Evolutionary conservation across 1,140 invertebrate genomes (phyloP).

Genomic region (Musca domestica): DNA sequence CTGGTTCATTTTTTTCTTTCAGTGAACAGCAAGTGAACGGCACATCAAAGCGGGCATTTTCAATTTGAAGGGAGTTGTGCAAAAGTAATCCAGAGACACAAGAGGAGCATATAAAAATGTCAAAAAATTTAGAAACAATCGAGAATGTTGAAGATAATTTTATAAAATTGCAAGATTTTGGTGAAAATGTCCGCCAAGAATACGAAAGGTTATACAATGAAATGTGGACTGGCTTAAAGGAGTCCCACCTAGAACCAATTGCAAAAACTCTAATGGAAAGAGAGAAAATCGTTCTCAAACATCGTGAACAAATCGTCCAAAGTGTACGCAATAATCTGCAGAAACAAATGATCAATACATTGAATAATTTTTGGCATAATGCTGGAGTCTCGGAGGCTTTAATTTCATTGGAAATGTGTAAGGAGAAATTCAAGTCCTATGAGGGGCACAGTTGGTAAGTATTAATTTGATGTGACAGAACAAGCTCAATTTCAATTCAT

Average conservation of each 20-base stretch:
- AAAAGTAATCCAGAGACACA: no score
- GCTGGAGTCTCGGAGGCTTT: constrained; percentile 8
- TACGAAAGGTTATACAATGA: background rate
- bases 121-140: background rate
- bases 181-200: background rate
- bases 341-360: background rate
- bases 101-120: no score
- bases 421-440: constrained; percentile 17
- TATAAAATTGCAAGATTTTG: background rate
- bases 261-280: constrained; percentile 1
- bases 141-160: background rate
- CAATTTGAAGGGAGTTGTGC: no score
- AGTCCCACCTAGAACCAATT: constrained; percentile 7
- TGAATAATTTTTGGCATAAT: constrained; percentile 21
- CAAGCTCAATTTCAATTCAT: background rate
- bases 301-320: constrained; percentile 1
- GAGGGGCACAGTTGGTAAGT: constrained; percentile 18
- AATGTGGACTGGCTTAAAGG: background rate
- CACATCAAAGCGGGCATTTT: no score
- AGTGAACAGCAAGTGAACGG: no score
- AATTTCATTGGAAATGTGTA: constrained; percentile 22
- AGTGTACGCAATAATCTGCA: constrained; percentile 11
- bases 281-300: constrained; percentile 18
- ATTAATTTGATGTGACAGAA: background rate
- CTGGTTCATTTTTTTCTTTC: no score